A percentile compares a stretch with the other conserved stretches of the same genome.
phyloP scores from a whole-genome alignment of 2,113 vertebrate genomes.

The Oncorhynchus gorbuscha region DNA sequence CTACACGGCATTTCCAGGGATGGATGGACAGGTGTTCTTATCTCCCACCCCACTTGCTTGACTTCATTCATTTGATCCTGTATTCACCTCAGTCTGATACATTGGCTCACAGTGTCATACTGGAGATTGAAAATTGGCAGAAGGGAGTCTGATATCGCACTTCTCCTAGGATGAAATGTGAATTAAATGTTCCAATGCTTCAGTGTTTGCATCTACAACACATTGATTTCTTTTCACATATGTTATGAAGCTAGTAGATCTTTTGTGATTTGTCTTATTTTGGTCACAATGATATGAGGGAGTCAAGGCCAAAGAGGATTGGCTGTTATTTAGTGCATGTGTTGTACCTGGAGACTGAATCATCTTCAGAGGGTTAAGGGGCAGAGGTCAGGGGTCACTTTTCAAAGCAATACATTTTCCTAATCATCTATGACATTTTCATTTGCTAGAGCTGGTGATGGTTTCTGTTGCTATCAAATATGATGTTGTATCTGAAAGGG shows the following conservation, averaged over 20 bases:
- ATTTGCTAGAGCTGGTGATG: neutral
- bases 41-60: constrained; percentile 49
- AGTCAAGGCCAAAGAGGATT: neutral
- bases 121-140: neutral
- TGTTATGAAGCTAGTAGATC: neutral
- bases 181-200: neutral
- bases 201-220: too few relatives aligned
- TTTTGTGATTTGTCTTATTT: neutral
- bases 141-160: neutral
- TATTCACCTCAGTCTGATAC: constrained; percentile 18
- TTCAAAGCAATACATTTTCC: neutral
- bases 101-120: constrained; percentile 28
- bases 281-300: neutral
- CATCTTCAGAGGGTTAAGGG: neutral
- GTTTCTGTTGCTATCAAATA: constrained; percentile 5
- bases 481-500: neutral
- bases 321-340: neutral
- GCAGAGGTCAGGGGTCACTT: neutral
- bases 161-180: neutral
- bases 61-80: constrained; percentile 1
- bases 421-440: neutral
- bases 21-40: constrained; percentile 41
- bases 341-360: neutral
- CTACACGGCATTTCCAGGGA: constrained; percentile 30
- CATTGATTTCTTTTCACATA: too few relatives aligned